phyloP scores from a whole-genome alignment of 2,113 vertebrate species.

The mouse (Mus musculus) region DNA sequence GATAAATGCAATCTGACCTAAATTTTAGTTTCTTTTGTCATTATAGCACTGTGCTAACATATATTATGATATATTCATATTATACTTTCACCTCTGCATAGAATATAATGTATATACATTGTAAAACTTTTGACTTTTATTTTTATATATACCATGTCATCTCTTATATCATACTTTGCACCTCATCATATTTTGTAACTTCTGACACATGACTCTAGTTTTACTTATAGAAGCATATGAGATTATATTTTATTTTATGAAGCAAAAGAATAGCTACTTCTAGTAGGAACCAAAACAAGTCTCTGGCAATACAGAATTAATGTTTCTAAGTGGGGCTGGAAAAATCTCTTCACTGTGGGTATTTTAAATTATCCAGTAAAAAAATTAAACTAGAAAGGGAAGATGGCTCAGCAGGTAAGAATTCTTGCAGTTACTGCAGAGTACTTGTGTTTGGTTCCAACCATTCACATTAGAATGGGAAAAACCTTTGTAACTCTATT shows the following conservation, averaged over 20 bases:
- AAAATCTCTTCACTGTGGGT: background rate
- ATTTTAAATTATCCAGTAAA: background rate
- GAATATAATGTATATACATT: background rate
- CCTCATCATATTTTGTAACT: background rate
- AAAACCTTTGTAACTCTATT: background rate
- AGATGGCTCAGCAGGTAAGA: background rate
- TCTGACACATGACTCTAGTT: background rate
- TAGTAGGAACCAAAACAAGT: background rate
- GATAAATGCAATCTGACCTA: background rate
- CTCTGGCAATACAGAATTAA: background rate
- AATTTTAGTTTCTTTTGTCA: background rate
- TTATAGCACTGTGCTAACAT: too few species aligned
- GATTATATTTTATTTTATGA: background rate
- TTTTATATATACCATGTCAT: too few species aligned
- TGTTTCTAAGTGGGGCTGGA: background rate
- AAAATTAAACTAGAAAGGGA: fast-evolving
- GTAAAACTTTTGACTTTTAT: background rate
- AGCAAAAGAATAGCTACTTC: background rate
- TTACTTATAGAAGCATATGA: background rate
- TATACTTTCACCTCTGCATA: background rate
- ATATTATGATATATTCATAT: background rate
- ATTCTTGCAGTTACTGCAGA: background rate
- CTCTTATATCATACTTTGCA: background rate
- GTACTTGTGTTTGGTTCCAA: background rate
- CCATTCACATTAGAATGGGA: too few species aligned